Evolutionary conservation across 2,797 vertebrate genomes (phyloP).

Genomic region (Steatocranus sp.): DNA sequence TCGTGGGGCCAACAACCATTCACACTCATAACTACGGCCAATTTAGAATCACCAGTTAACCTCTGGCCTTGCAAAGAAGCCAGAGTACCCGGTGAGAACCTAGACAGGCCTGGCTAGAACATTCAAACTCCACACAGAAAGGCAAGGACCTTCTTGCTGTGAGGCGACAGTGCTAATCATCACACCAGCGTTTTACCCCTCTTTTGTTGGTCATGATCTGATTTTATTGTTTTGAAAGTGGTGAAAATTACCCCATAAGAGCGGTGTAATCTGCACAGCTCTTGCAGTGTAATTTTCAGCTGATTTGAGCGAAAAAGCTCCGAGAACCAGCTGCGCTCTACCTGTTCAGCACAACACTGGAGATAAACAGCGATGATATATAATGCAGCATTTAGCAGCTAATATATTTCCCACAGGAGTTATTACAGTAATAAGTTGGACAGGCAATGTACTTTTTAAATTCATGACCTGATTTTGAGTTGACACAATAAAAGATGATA

Average conservation of each 20-base stretch:
- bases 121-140: background rate
- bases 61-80: background rate
- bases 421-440: background rate
- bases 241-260: background rate
- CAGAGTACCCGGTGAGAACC: background rate
- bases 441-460: background rate
- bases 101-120: background rate
- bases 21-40: background rate
- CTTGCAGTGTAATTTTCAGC: background rate
- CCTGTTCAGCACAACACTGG: background rate
- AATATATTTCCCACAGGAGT: background rate
- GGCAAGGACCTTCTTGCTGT: background rate
- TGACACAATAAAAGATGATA: background rate
- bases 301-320: background rate
- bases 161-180: background rate
- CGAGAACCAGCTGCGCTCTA: background rate
- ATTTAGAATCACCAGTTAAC: background rate
- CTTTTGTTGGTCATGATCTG: background rate
- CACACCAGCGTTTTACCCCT: background rate
- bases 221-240: background rate
- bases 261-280: background rate
- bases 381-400: background rate
- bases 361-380: background rate
- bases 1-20: background rate
- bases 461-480: background rate